These are phyloP conservation scores for Oedothorax gibbosus DNA, from an alignment of 1,140 invertebrate species.

Conservation along the genomic window DNA sequence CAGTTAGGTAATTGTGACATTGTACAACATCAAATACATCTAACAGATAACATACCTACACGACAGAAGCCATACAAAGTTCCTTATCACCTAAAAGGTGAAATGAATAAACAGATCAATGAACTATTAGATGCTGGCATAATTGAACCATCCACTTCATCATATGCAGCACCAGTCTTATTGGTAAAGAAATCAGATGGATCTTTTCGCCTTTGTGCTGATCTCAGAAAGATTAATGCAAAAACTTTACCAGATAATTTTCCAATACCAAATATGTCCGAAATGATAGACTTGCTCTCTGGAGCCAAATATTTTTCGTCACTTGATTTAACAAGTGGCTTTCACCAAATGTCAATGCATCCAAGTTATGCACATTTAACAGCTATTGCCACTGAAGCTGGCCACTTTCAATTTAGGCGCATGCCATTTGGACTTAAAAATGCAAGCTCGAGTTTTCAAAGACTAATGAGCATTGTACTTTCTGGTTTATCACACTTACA, in stretches of 20 bases:
- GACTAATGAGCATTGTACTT: slow-evolving; percentile 61
- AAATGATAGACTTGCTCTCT: no score
- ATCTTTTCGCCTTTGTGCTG: no score
- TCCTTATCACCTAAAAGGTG: neutral
- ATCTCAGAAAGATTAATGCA: no score
- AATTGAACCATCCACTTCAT: slow-evolving; percentile 65
- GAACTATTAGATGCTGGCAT: slow-evolving; percentile 65
- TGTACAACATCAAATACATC: neutral
- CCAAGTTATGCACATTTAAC: no score
- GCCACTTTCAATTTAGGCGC: slow-evolving; percentile 55
- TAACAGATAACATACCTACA: slow-evolving; percentile 2
- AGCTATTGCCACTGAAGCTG: slow-evolving; percentile 43
- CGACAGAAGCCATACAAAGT: neutral
- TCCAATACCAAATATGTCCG: no score
- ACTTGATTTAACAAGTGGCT: slow-evolving; percentile 55
- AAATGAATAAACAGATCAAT: slow-evolving; percentile 56
- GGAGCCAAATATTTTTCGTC: no score
- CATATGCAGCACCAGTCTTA: slow-evolving; percentile 68
- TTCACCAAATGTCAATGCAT: slow-evolving; percentile 48
- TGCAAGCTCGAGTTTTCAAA: slow-evolving; percentile 63
- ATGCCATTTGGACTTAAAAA: slow-evolving; percentile 61
- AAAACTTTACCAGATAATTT: no score
- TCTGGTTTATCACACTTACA: neutral
- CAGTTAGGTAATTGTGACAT: no score
- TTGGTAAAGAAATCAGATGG: no score